Percentiles rank a stretch among this genome's conserved stretches.
Evolutionary conservation across 2,113 vertebrate species (phyloP).

Genomic region (Spea bombifrons): DNA sequence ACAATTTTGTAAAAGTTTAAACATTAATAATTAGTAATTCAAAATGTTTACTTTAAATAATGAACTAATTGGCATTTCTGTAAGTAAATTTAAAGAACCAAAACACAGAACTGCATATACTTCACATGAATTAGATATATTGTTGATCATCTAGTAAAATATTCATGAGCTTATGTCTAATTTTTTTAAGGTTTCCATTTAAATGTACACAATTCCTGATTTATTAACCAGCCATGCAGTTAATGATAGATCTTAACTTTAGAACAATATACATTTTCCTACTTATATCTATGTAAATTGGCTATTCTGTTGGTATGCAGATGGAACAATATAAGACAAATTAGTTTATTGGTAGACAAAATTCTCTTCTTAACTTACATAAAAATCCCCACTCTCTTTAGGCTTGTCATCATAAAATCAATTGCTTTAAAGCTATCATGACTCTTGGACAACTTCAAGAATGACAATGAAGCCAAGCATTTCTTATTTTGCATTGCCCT

Average conservation of each 20-base stretch:
- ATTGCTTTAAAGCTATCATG: conserved; percentile 40
- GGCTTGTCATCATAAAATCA: conserved; percentile 46
- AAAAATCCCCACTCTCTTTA: conserved; percentile 40
- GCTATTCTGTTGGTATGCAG: conserved; percentile 35
- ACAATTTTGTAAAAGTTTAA: too few species aligned
- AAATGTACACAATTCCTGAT: conserved; percentile 23
- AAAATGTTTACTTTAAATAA: too few species aligned
- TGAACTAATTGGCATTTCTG: too few species aligned
- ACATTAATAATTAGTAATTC: too few species aligned
- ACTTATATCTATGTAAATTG: conserved; percentile 3
- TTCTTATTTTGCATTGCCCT: conserved; percentile 43
- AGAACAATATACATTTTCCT: not conserved
- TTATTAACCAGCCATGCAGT: conserved; percentile 8
- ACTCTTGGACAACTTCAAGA: conserved; percentile 34
- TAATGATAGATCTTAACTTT: conserved; percentile 6
- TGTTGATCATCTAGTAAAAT: conserved; percentile 16
- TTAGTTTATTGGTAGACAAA: conserved; percentile 44
- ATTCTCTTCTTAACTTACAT: conserved; percentile 38
- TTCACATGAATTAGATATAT: conserved; percentile 6
- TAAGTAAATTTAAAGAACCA: too few species aligned
- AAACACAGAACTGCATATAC: too few species aligned
- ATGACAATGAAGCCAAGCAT: conserved; percentile 27
- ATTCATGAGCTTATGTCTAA: conserved; percentile 40
- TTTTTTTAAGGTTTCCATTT: conserved; percentile 13
- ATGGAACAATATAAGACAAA: conserved; percentile 36